These are phyloP conservation scores for Seira musarum DNA, from an alignment of 2,888 invertebrate genomes.

Conservation along the genomic window DNA sequence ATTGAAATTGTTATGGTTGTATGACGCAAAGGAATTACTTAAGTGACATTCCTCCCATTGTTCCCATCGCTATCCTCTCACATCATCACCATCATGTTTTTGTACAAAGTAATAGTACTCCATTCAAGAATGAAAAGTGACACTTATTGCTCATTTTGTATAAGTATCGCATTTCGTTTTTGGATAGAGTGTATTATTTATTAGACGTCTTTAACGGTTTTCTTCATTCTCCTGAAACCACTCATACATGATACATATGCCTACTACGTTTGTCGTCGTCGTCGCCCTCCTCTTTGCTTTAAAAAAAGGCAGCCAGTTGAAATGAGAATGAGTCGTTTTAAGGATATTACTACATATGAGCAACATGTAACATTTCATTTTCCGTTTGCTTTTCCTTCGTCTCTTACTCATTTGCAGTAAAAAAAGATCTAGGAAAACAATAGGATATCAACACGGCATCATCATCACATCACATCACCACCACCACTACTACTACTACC, in stretches of 20 bases:
- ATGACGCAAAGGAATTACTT: conserved; percentile 46
- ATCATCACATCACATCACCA: not conserved
- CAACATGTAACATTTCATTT: too few relatives aligned
- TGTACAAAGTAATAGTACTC: conserved; percentile 19
- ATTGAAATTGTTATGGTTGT: conserved; percentile 19
- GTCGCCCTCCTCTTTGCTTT: too few relatives aligned
- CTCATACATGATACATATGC: too few relatives aligned
- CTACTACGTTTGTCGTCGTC: too few relatives aligned
- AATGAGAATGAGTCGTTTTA: too few relatives aligned
- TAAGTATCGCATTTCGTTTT: conserved; percentile 51
- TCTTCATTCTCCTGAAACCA: conserved; percentile 21
- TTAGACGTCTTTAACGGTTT: conserved; percentile 56
- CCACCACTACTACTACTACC: conserved; percentile 5
- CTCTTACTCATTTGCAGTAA: too few relatives aligned
- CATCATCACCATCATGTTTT: conserved; percentile 40
- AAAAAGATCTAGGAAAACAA: too few relatives aligned
- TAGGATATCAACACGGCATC: too few relatives aligned
- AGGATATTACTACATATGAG: too few relatives aligned
- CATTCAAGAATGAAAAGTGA: conserved; percentile 53
- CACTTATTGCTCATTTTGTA: conserved; percentile 55
- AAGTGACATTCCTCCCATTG: conserved; percentile 54
- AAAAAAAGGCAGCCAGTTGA: too few relatives aligned
- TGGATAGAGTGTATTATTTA: conserved; percentile 54
- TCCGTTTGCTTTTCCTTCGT: too few relatives aligned
- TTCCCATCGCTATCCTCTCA: conserved; percentile 42